These are phyloP conservation scores for Musca domestica DNA, from an alignment of 1,140 invertebrate genomes.

Conservation along the genomic window DNA sequence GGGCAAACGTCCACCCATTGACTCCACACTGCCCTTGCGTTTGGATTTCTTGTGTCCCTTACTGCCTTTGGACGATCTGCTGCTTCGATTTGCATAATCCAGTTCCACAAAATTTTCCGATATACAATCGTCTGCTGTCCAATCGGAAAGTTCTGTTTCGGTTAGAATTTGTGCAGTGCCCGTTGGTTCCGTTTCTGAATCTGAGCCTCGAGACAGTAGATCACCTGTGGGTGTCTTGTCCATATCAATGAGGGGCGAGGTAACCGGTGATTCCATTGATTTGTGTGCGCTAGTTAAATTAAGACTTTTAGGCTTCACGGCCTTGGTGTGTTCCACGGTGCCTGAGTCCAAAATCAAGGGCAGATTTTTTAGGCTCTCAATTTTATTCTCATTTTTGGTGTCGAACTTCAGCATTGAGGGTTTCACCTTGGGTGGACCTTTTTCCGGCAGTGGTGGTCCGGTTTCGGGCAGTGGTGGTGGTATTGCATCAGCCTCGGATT, in stretches of 20 bases:
- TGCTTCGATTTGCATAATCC: slow-evolving; percentile 57
- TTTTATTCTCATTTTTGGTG: slow-evolving; percentile 52
- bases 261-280: slow-evolving; percentile 10
- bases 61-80: too few relatives aligned
- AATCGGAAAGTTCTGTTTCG: slow-evolving; percentile 82
- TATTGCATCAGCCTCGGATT: slow-evolving; percentile 1
- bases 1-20: slow-evolving; percentile 37
- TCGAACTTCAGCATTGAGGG: slow-evolving; percentile 41
- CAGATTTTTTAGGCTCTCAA: slow-evolving; percentile 49
- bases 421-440: slow-evolving; percentile 39
- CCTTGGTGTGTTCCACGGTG: slow-evolving; percentile 36
- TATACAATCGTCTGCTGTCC: slow-evolving; percentile 74
- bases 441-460: slow-evolving; percentile 38
- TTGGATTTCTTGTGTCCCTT: slow-evolving; percentile 54
- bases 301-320: slow-evolving; percentile 42
- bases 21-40: slow-evolving; percentile 30
- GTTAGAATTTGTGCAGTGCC: slow-evolving; percentile 69
- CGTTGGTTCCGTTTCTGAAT: slow-evolving; percentile 62
- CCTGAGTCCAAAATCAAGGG: slow-evolving; percentile 45
- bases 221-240: slow-evolving; percentile 51
- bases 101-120: slow-evolving; percentile 71
- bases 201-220: slow-evolving; percentile 34
- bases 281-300: slow-evolving; percentile 36
- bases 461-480: slow-evolving; percentile 23
- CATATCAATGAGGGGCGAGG: slow-evolving; percentile 35